These are phyloP conservation scores for Hirtodrosophila histrioides DNA, from an alignment of 2,888 invertebrate genomes.

Conservation along the genomic window DNA sequence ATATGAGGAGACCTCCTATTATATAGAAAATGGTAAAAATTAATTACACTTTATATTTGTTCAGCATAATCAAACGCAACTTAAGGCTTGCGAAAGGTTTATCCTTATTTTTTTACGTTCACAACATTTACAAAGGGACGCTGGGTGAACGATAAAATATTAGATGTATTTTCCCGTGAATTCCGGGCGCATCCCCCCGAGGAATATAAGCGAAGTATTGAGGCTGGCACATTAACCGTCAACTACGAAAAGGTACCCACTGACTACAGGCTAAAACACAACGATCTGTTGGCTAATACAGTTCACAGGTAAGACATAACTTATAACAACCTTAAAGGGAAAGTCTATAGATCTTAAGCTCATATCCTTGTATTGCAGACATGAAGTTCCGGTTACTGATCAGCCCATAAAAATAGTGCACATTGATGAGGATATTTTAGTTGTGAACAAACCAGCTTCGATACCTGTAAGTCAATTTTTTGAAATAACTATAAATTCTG, in stretches of 20 bases:
- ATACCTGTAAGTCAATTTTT: slow-evolving; percentile 92
- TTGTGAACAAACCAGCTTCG: slow-evolving; percentile 99
- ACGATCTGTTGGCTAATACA: slow-evolving; percentile 95
- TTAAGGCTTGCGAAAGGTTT: slow-evolving; percentile 94
- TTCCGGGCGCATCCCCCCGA: slow-evolving; percentile 96
- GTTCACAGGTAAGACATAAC: slow-evolving; percentile 90
- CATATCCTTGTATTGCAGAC: slow-evolving; percentile 89
- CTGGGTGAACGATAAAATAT: slow-evolving; percentile 95
- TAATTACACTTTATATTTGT: slow-evolving; percentile 3
- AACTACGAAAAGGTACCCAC: slow-evolving; percentile 95
- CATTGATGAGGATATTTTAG: slow-evolving; percentile 98
- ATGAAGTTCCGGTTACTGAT: slow-evolving; percentile 98
- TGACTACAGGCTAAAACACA: slow-evolving; percentile 95
- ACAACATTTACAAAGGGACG: slow-evolving; percentile 97
- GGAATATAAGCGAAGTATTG: slow-evolving; percentile 95
- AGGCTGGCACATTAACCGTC: slow-evolving; percentile 95
- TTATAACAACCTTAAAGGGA: neutral
- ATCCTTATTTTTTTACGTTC: slow-evolving; percentile 97
- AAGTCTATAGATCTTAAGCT: no score
- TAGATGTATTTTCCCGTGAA: slow-evolving; percentile 96
- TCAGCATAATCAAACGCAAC: slow-evolving; percentile 36
- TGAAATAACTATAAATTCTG: neutral
- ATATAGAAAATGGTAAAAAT: slow-evolving; percentile 94
- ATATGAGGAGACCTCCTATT: slow-evolving; percentile 97
- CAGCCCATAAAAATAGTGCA: slow-evolving; percentile 97